phyloP scores from a whole-genome alignment of 2,888 invertebrate species.

The Drosophila subquinaria region DNA sequence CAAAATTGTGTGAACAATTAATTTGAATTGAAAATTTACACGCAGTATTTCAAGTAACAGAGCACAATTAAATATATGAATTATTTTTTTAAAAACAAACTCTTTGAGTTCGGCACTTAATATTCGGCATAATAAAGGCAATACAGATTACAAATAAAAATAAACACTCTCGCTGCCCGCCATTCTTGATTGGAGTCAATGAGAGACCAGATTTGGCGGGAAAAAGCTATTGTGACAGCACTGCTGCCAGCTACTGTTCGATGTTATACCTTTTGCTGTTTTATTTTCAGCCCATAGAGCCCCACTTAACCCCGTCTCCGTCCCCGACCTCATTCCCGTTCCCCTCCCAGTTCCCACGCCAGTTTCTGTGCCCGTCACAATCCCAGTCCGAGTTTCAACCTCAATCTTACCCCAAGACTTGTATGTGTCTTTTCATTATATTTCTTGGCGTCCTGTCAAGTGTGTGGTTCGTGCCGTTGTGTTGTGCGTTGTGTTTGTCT shows the following conservation, averaged over 20 bases:
- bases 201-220: too few relatives aligned
- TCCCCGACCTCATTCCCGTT: not conserved
- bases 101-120: too few relatives aligned
- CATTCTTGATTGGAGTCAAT: too few relatives aligned
- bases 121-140: too few relatives aligned
- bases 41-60: too few relatives aligned
- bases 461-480: slow-evolving; percentile 53
- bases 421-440: slow-evolving; percentile 62
- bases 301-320: slow-evolving; percentile 23
- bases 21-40: too few relatives aligned
- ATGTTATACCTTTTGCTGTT: slow-evolving; percentile 53
- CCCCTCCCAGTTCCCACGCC: not conserved
- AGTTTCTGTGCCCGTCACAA: not conserved
- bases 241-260: slow-evolving; percentile 33
- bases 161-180: too few relatives aligned
- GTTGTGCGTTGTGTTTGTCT: slow-evolving; percentile 27
- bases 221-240: not conserved
- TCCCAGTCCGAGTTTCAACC: not conserved
- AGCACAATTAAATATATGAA: too few relatives aligned
- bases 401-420: slow-evolving; percentile 18
- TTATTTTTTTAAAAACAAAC: too few relatives aligned
- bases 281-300: slow-evolving; percentile 28
- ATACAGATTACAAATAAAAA: too few relatives aligned
- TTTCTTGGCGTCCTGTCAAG: slow-evolving; percentile 69
- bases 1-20: too few relatives aligned